Percentiles rank a stretch among this genome's conserved stretches.
phyloP scores from a whole-genome alignment of 1,140 invertebrate species.

The Apis florea region DNA sequence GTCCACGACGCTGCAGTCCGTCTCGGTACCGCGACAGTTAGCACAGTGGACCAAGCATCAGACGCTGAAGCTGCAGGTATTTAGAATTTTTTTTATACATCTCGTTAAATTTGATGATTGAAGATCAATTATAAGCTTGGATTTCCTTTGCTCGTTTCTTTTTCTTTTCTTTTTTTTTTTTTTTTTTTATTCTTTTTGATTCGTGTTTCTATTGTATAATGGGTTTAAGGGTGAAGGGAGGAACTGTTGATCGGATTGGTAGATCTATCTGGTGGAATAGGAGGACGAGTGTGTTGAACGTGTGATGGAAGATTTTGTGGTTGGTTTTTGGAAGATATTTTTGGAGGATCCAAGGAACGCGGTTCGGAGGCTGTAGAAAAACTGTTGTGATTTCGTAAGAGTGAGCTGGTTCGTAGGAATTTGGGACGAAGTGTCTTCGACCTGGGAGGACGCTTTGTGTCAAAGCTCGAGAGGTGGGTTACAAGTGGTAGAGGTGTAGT shows the following conservation, averaged over 20 bases:
- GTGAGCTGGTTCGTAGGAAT: slow-evolving; percentile 47
- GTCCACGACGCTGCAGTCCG: slow-evolving; percentile 61
- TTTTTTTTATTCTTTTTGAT: too few relatives aligned
- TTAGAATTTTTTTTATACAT: not conserved
- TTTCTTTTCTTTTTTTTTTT: too few relatives aligned
- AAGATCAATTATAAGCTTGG: too few relatives aligned
- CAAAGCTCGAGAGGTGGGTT: slow-evolving; percentile 58
- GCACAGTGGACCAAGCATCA: slow-evolving; percentile 78
- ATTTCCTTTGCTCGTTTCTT: too few relatives aligned
- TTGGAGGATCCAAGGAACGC: slow-evolving; percentile 11
- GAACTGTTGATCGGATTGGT: not conserved
- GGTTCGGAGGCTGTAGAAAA: slow-evolving; percentile 33
- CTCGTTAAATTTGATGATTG: too few relatives aligned
- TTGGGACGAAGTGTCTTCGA: slow-evolving; percentile 62
- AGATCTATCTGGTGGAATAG: not conserved
- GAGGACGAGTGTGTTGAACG: not conserved
- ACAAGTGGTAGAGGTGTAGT: slow-evolving; percentile 32
- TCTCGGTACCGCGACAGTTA: slow-evolving; percentile 75
- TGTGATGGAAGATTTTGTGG: not conserved
- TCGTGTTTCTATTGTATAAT: too few relatives aligned
- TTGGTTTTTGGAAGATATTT: slow-evolving; percentile 31
- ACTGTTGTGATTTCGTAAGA: slow-evolving; percentile 54
- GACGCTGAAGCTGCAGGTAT: slow-evolving; percentile 76
- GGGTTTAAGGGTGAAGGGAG: too few relatives aligned
- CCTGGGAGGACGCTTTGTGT: slow-evolving; percentile 61